These are phyloP conservation scores for Saccostrea cuccullata DNA, from an alignment of 1,140 invertebrate genomes.

Conservation along the genomic window DNA sequence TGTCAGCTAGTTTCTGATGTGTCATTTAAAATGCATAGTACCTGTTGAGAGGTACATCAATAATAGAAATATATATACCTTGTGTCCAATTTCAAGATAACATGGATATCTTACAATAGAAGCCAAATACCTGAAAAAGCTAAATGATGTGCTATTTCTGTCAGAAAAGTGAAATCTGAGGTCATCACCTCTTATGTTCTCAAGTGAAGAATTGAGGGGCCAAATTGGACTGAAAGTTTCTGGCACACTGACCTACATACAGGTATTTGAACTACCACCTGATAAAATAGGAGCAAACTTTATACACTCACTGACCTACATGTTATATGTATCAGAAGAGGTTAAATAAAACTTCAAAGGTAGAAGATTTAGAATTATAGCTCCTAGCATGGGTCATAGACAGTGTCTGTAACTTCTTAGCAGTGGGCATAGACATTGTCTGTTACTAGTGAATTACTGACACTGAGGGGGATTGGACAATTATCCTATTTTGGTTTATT, in stretches of 20 bases:
- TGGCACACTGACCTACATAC: neutral
- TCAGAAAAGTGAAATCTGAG: slow-evolving; percentile 4
- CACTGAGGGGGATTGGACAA: no score
- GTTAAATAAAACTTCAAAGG: neutral
- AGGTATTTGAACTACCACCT: neutral
- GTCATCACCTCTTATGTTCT: neutral
- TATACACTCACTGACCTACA: slow-evolving; percentile 14
- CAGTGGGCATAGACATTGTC: no score
- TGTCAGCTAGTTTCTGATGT: neutral
- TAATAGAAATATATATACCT: neutral
- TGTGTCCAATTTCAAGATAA: slow-evolving; percentile 12
- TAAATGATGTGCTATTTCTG: neutral
- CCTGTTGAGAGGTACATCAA: neutral
- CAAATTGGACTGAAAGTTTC: neutral
- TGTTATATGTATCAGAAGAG: neutral
- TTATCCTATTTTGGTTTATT: no score
- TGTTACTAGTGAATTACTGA: no score
- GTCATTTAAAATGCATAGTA: neutral
- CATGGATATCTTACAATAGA: slow-evolving; percentile 3
- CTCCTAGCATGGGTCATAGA: neutral
- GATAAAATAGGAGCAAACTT: neutral
- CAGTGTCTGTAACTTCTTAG: neutral
- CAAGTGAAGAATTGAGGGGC: neutral
- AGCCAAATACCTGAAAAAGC: neutral
- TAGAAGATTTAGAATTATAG: neutral